These are phyloP conservation scores for Syrrhaptes paradoxus DNA, from an alignment of 2,113 vertebrate genomes.

Conservation along the genomic window DNA sequence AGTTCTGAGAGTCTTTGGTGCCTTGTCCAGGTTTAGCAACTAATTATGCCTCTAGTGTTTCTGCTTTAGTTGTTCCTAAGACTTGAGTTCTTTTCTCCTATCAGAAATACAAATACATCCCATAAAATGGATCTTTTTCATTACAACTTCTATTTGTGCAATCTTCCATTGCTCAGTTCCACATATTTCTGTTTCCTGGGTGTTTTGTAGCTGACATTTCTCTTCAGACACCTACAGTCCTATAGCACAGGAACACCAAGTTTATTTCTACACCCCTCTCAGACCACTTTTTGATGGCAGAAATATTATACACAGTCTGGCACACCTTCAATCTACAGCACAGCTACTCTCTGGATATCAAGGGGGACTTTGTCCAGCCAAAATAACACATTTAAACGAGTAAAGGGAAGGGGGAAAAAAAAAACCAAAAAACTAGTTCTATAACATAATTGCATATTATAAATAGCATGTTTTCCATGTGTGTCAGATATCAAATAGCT, in stretches of 20 bases:
- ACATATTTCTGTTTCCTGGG: neutral
- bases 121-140: neutral
- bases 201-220: neutral
- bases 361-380: neutral
- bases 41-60: neutral
- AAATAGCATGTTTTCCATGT: conserved; percentile 40
- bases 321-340: neutral
- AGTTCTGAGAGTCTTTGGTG: neutral
- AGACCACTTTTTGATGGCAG: neutral
- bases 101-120: neutral
- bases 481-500: conserved; percentile 55
- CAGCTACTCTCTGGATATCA: neutral
- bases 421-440: neutral
- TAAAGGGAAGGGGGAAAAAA: neutral
- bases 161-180: neutral
- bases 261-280: neutral
- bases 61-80: neutral
- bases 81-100: neutral
- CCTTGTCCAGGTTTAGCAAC: neutral
- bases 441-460: conserved; percentile 15
- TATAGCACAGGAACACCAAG: neutral
- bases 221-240: neutral
- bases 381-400: neutral
- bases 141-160: neutral
- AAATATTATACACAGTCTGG: neutral